A percentile compares a stretch with the other conserved stretches of the same genome.
Evolutionary conservation across 2,888 invertebrate species (phyloP).

Genomic region (Ectemnius continuus): DNA sequence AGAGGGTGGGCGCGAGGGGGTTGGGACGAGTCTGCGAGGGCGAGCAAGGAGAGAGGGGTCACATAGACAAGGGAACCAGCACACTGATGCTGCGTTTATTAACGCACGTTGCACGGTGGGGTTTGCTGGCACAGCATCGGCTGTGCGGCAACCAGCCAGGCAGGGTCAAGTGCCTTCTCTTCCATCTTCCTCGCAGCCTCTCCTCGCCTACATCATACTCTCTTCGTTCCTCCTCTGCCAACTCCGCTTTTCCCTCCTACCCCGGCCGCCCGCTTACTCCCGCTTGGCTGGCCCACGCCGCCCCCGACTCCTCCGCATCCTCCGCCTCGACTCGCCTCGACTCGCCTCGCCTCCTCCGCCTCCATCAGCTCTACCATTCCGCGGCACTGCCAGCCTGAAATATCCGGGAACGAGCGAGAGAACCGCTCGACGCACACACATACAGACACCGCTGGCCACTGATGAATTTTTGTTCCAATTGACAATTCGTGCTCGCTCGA

Average conservation of each 20-base stretch:
- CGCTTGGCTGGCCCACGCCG: constrained; percentile 14
- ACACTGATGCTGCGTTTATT: constrained; percentile 68
- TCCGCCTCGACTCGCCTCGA: not conserved
- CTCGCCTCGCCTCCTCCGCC: constrained; percentile 6
- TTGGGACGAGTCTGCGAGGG: not conserved
- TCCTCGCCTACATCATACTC: constrained; percentile 20
- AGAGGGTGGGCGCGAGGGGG: constrained; percentile 28
- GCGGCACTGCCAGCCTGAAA: constrained; percentile 29
- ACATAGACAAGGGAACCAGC: constrained; percentile 51
- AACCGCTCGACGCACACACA: too few relatives aligned
- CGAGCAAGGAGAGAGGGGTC: constrained; percentile 18
- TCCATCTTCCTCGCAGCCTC: constrained; percentile 42
- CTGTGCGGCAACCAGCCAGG: constrained; percentile 65
- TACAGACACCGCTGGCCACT: not conserved
- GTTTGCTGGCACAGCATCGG: constrained; percentile 72
- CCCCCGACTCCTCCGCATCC: constrained; percentile 21
- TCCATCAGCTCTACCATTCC: not conserved
- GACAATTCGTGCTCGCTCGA: constrained; percentile 5
- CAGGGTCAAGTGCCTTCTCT: constrained; percentile 71
- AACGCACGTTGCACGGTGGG: constrained; percentile 67
- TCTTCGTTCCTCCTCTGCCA: constrained; percentile 19
- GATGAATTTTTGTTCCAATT: constrained; percentile 23
- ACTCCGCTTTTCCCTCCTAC: constrained; percentile 12
- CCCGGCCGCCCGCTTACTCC: constrained; percentile 24
- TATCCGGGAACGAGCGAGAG: constrained; percentile 31